Base-by-base conservation (phyloP, 2,797 vertebrate species). In the Sebastiscus albofasciatus region DNA sequence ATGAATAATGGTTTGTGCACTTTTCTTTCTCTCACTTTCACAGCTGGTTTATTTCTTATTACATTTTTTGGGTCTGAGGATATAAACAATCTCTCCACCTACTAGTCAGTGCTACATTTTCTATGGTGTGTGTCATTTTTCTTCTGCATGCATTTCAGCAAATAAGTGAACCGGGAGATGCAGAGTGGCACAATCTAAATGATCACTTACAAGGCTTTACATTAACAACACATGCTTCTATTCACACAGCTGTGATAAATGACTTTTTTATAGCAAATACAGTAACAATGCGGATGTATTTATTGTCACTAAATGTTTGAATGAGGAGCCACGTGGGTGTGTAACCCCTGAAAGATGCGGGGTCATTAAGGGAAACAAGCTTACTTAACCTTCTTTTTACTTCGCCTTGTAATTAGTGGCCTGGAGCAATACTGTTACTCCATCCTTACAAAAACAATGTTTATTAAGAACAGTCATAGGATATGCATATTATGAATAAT, bases 381-480 rank as follows among this genome's bases (percentile, higher is more conserved):
- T 92, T 93, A 91, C 89, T 96, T 91, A 95, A 94, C 94, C 95
- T 96, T 89, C 83, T 90, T 81, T 92, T 92, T 94, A 90, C 92
- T 93, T 90, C 75, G 79, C 87, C 90, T 92, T 87, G 84, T 85
- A 96, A 95, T 97, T 95, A 96, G 95, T 94, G 84, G 94, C 96
- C 96, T 85, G 86, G 85, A 95, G 96, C 96, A 87, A 93, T 81
- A 81, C 75, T 88, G 95, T 96, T 95, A 96, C 96, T 76, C 90
- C 94, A 95, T 95, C 94, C 96, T 91, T 96, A 96, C 82, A 94
- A 96, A 96, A 97, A 96, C 96, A 96, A 93, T 92, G 91, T 95
- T 96, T 95, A 95, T 94, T 93, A 91, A 93, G 94, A 94, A 89
- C 95, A 96, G 94, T 95, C 93, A 76, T 90, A 91, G 90, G 90